Evolutionary conservation across 2,113 vertebrate species (phyloP), one percentile per base, ranked within the genome.

Genomic region (Zosterops japonicus): DNA sequence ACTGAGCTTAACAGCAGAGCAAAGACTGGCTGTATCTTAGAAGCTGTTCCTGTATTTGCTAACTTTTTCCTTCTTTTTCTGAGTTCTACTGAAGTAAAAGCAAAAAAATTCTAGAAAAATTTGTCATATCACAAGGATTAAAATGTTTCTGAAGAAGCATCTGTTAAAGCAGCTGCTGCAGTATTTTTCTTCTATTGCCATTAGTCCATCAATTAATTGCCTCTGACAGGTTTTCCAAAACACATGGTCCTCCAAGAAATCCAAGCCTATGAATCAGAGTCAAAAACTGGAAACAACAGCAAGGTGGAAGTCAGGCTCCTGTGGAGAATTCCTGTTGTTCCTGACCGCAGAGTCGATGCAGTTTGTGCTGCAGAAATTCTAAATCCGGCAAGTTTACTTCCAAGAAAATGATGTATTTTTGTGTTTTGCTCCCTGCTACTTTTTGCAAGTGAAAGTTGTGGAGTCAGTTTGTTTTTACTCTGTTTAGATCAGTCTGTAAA

Each of bases 61-160:
- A 27, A 17, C 7, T 55, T 63, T 50, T 53, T 78, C 42, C 14
- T 82, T 35, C 52, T 81, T 86, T 85, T 88, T 63, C 33, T 56
- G 46, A 76, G 33, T n/a, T 12, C 8, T 59, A 0, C 21, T 81
- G 50, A 42, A 56, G 49, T 47, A 72, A 77, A 94, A 90, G 11
- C 39, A 68, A 77, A 83, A 77, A 39, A 83, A 70, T 23, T 70
- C 3, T 24, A 36, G 27, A 90, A 83, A 77, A 89, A 78, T 20
- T 9, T 61, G 23, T 82, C 67, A 7, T 24, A 49, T 80, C 44
- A 70, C 12, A 42, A 36, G 68, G 33, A 56, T 69, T 86, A n/a
- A 92, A 92, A 64, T 75, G 47, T 74, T 95, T 93, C 64, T 83
- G 56, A 81, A 75, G 83, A 94, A 84, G 93, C 94, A 68, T 96